Evolutionary conservation across 2,113 vertebrate species (phyloP).

Genomic region (Crocuta crocuta): DNA sequence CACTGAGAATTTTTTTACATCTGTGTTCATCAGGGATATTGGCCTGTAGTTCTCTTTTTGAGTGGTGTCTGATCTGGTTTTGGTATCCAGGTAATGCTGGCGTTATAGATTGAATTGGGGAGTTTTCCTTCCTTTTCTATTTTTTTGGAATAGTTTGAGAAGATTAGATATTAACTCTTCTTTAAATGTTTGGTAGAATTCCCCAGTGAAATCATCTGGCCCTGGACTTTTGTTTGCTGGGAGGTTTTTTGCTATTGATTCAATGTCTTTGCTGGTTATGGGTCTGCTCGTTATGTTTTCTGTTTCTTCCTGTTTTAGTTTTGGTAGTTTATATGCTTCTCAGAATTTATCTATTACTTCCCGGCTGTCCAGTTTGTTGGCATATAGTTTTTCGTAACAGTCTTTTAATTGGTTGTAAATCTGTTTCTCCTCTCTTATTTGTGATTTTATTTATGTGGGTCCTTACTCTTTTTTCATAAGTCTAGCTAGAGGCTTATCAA

Average conservation of each 20-base stretch:
- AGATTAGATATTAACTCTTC: neutral
- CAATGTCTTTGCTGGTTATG: neutral
- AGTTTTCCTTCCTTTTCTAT: neutral
- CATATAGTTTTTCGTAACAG: neutral
- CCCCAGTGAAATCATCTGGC: neutral
- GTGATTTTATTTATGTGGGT: neutral
- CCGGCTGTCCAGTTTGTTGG: neutral
- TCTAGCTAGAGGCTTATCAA: neutral
- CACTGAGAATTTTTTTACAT: neutral
- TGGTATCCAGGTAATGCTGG: neutral
- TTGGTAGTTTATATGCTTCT: neutral
- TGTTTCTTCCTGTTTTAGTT: neutral
- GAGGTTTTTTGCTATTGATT: neutral
- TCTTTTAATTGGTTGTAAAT: neutral
- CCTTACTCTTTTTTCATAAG: neutral
- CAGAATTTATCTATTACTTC: neutral
- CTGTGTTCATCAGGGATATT: neutral
- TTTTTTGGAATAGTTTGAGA: neutral
- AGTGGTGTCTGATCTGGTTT: neutral
- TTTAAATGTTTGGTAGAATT: neutral
- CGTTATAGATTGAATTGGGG: neutral
- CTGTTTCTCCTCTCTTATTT: neutral
- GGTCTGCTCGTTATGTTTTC: neutral
- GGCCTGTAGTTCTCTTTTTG: neutral
- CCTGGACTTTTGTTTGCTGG: neutral